Conservation (phyloP, 2,113 vertebrate species). For the Brachypodius melanocephalos region DNA sequence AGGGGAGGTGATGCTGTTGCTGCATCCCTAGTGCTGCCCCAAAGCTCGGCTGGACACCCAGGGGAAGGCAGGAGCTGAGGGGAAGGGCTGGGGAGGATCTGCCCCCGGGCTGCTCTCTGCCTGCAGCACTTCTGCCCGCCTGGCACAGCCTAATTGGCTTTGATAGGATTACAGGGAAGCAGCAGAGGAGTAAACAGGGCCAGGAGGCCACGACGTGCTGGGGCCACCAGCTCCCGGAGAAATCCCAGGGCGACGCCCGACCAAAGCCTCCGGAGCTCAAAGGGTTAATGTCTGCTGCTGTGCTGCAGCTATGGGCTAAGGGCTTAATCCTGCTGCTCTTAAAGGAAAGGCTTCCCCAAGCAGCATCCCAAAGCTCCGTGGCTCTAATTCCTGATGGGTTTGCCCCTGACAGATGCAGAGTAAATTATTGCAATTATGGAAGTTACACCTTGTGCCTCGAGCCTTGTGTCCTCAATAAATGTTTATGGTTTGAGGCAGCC, state of each 20-base stretch:
- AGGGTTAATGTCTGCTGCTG: constrained; percentile 2
- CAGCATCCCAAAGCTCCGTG: not conserved
- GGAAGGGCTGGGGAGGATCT: not conserved
- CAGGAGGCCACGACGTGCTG: not conserved
- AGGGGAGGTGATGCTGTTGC: not conserved
- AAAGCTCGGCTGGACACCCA: not conserved
- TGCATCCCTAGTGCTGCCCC: not conserved
- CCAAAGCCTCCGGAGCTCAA: not conserved
- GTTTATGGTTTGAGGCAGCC: constrained; percentile 11
- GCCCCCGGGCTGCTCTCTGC: not conserved
- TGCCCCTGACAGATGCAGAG: not conserved
- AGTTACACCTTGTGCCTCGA: not conserved
- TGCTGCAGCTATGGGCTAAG: not conserved
- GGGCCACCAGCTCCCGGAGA: not conserved
- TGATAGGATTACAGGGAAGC: constrained; percentile 21
- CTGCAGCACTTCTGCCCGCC: not conserved
- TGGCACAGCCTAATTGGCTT: constrained; percentile 31
- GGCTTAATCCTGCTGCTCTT: not conserved
- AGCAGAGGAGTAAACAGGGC: not conserved
- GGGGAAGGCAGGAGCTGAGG: not conserved
- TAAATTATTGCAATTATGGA: not conserved
- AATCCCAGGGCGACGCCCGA: fast-evolving
- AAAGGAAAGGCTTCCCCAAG: not conserved
- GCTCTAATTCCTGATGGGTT: not conserved
- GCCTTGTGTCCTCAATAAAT: not conserved